These are phyloP conservation scores for Salvelinus alpinus DNA, from an alignment of 2,113 vertebrate species.

Conservation along the genomic window DNA sequence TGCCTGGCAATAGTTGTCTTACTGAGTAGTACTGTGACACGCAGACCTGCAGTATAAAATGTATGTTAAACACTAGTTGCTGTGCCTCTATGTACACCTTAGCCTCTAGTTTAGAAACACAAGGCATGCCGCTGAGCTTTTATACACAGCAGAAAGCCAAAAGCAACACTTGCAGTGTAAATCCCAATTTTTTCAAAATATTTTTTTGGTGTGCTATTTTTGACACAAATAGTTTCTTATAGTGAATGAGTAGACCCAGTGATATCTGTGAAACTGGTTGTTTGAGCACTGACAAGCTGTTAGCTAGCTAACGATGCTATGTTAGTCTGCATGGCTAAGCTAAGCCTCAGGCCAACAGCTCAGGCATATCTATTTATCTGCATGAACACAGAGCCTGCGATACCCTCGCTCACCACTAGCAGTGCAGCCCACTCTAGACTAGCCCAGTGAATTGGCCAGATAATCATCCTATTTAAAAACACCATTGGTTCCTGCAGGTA, in stretches of 20 bases:
- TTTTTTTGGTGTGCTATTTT: constrained; percentile 35
- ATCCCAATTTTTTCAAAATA: constrained; percentile 21
- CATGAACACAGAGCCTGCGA: no score
- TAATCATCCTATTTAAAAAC: not conserved
- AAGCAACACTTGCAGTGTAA: constrained; percentile 16
- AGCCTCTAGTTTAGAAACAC: constrained; percentile 19
- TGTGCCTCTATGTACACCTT: constrained; percentile 32
- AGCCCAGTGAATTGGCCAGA: not conserved
- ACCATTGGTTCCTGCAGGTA: not conserved
- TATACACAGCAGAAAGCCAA: constrained; percentile 5
- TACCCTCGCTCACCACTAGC: no score
- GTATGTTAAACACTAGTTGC: constrained; percentile 13
- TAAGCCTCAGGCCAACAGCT: constrained; percentile 1
- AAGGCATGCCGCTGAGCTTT: constrained; percentile 49
- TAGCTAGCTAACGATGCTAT: constrained; percentile 30
- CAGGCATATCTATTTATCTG: not conserved
- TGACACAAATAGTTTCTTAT: constrained; percentile 54
- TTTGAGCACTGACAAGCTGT: constrained; percentile 14
- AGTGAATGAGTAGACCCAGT: constrained; percentile 21
- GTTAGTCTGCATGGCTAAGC: constrained; percentile 7
- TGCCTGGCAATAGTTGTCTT: constrained; percentile 32
- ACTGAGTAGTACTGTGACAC: not conserved
- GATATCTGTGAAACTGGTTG: not conserved
- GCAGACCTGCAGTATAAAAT: not conserved
- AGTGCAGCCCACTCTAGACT: not conserved